Conservation (phyloP, 2,888 invertebrate species). For the Lobophora halterata region DNA sequence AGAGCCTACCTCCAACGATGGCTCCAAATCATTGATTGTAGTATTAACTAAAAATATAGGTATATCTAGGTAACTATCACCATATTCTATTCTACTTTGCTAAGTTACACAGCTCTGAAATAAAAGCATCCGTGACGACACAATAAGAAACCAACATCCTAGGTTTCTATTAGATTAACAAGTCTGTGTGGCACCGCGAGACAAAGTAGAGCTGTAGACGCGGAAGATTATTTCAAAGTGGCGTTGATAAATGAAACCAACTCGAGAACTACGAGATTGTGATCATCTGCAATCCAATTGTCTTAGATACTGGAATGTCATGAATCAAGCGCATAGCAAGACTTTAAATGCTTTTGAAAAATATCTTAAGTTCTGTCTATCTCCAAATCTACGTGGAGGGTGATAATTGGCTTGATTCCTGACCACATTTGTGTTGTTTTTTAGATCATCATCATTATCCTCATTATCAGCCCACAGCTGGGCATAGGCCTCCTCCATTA, state of each 20-base stretch:
- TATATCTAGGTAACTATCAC: slow-evolving; percentile 1
- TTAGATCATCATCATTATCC: too few relatives aligned
- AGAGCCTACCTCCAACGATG: too few relatives aligned
- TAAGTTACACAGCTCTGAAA: too few relatives aligned
- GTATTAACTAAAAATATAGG: too few relatives aligned
- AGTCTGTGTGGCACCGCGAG: slow-evolving; percentile 6
- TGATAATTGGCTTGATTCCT: too few relatives aligned
- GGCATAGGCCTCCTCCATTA: too few relatives aligned
- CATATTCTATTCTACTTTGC: neutral
- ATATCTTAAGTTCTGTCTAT: neutral
- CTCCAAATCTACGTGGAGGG: too few relatives aligned
- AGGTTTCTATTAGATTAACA: slow-evolving; percentile 11
- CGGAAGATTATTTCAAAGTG: slow-evolving; percentile 23
- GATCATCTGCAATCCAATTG: slow-evolving; percentile 22
- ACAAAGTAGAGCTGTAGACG: slow-evolving; percentile 16
- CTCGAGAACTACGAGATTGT: slow-evolving; percentile 17
- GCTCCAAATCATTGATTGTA: too few relatives aligned
- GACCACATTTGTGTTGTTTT: too few relatives aligned
- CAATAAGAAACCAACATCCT: slow-evolving; percentile 3
- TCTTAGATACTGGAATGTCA: slow-evolving; percentile 15
- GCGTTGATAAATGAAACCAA: slow-evolving; percentile 24
- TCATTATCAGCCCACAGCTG: too few relatives aligned
- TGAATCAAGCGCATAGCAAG: slow-evolving; percentile 11
- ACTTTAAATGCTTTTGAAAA: neutral
- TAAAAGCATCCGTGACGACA: neutral